Conservation (phyloP, 2,797 vertebrate species). For the Periparus ater region DNA sequence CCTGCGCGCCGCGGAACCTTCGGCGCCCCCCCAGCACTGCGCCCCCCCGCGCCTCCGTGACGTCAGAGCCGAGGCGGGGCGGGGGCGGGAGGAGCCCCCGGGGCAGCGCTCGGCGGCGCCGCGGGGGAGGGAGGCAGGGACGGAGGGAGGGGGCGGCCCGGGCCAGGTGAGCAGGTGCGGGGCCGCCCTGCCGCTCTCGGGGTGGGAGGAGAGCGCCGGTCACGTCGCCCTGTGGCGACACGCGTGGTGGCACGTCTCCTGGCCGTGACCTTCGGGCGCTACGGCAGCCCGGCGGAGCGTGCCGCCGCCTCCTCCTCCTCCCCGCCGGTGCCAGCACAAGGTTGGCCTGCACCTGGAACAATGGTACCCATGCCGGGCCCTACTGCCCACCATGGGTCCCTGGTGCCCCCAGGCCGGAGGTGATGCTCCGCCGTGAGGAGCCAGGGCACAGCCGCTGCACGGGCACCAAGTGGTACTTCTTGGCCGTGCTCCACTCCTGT, state of each 20-base stretch:
- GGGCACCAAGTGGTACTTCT: not conserved
- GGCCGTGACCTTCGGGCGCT: slow-evolving; percentile 15
- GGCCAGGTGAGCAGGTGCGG: slow-evolving; percentile 47
- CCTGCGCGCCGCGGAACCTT: slow-evolving; percentile 63
- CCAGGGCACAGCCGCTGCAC: too few species aligned
- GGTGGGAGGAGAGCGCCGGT: not conserved
- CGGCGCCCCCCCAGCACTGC: not conserved
- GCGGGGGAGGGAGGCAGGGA: not conserved
- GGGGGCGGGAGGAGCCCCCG: not conserved
- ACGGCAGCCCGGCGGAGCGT: not conserved
- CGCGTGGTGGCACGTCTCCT: slow-evolving; percentile 10
- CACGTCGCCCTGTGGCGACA: not conserved
- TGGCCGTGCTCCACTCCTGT: not conserved
- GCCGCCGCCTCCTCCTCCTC: not conserved
- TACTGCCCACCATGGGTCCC: too few species aligned
- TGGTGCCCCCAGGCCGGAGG: not conserved
- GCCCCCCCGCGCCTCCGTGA: slow-evolving; percentile 40
- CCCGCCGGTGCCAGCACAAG: not conserved
- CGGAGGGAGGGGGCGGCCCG: not conserved
- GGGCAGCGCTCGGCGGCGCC: not conserved
- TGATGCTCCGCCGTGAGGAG: not conserved
- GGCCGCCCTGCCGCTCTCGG: not conserved
- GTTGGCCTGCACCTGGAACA: not conserved
- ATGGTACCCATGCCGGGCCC: not conserved
- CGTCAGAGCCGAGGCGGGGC: slow-evolving; percentile 1